Evolutionary conservation across 2,888 invertebrate species (phyloP), one percentile per base, ranked within the genome.

Genomic region (Gandaritis pyraliata): DNA sequence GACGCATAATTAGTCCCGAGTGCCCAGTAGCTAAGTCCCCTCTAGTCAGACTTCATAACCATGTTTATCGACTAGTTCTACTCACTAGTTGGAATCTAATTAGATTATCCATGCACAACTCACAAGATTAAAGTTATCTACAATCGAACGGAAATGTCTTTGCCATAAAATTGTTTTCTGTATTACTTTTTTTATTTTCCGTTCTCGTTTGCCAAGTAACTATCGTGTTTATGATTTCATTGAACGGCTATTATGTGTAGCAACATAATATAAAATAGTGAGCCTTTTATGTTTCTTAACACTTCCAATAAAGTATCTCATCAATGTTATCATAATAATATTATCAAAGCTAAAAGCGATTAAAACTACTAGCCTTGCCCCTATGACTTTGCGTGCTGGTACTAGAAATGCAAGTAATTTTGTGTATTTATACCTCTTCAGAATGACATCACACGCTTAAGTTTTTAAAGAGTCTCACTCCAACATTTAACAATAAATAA

Each of bases 91-190:
- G 73, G 80, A 83, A 80, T 86, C 83, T 85, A 81, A 86, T 83
- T 84, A 81, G 85, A 86, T 83, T 86, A 84, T 74, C 77, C 68
- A 72, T 69, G 76, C 74, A 73, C 78, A 76, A 71, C 70, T 78
- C 77, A 73, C 76, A 72, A 79, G 78, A 83, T 83, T 80, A 80
- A 84, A 43, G n/a, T 43, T 82, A 85, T 84, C 80, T 82, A 61
- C 71, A 75, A 78, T 81, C 74, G 76, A 84, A 77, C 86, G 86
- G 86, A 87, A 86, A 86, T 83, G 85, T 81, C 81, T 76, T 69
- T 76, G 81, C 80, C 82, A 85, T 86, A 85, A 86, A 86, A 84
- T 78, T 74, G 77, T 83, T 81, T 83, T 81, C 79, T 83, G 78
- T 77, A 80, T 76, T 71, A 79, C 76, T 80, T 81, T 82, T 85